Percentiles rank a stretch among this genome's conserved stretches.
Conservation (phyloP, 2,797 vertebrate species). For the Betta splendens region DNA sequence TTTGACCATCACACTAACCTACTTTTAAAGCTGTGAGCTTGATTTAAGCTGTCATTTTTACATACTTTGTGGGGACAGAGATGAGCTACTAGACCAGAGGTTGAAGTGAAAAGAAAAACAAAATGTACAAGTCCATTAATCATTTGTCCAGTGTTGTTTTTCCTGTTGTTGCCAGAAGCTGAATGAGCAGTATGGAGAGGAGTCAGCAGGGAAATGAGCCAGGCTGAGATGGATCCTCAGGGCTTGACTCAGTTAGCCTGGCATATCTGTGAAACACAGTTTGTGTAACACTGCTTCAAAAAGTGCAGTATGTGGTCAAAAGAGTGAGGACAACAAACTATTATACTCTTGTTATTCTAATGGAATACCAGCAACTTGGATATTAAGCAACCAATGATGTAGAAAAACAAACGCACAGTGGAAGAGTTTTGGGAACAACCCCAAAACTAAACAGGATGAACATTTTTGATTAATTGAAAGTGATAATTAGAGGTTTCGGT, state of each 20-base stretch:
- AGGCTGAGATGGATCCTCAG: conserved; percentile 28
- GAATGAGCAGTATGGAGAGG: conserved; percentile 33
- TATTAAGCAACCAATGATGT: too few species aligned
- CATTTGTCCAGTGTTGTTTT: conserved; percentile 11
- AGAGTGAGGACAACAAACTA: background rate
- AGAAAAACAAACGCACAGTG: too few species aligned
- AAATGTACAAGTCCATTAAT: conserved; percentile 29
- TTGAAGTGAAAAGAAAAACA: background rate
- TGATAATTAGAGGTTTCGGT: too few species aligned
- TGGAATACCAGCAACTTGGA: too few species aligned
- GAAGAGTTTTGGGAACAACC: too few species aligned
- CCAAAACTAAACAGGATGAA: too few species aligned
- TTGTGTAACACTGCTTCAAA: background rate
- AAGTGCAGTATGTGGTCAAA: background rate
- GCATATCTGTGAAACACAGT: conserved; percentile 2
- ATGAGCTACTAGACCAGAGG: background rate
- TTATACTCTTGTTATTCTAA: too few species aligned
- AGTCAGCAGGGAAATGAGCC: conserved; percentile 19
- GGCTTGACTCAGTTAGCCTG: background rate
- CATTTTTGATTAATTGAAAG: too few species aligned
- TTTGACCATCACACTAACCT: conserved; percentile 33
- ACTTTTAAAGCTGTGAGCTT: conserved; percentile 20
- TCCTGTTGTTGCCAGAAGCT: conserved; percentile 35
- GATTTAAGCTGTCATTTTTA: background rate
- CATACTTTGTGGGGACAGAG: background rate